Evolutionary conservation across 2,113 vertebrate species (phyloP), one percentile per base, ranked within the genome.

Genomic region (Ifrita kowaldi): DNA sequence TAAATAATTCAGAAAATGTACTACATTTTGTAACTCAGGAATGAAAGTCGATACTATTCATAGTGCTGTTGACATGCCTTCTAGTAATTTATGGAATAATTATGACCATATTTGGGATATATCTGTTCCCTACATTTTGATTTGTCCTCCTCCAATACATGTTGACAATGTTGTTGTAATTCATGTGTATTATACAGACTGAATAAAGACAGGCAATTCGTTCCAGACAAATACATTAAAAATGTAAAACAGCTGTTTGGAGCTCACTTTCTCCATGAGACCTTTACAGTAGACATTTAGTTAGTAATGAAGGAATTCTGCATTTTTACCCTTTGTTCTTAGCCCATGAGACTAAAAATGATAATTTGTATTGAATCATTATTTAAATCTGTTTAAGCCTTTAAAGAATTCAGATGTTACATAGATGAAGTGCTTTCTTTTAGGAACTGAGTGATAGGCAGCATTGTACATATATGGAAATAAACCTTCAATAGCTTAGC

Each of bases 81-180:
- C 52, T 81, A 95, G 87, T 96, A 95, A 96, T 97, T 95, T 95
- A 92, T 95, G 60, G 90, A 96, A 95, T 96, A 95, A 97, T 95
- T 95, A 96, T 95, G 77, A 84, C 91, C 88, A 55, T 95, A 96
- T 94, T 81, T 93, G 76, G 91, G 55, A 50, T 87, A 84, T 50
- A 75, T 73, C 64, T 95, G 33, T 94, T 97, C 71, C 63, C 77
- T 94, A 81, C 63, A 57, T 87, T 97, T 83, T 95, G 83, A 93
- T 85, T 96, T 97, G 79, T 91, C 78, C 41, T 96, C 60, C 95
- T 91, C 62, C 95, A 91, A 79, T 89, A 91, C 46, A 79, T 96
- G 56, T 60, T 93, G 91, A 96, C 92, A 94, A 57, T 78, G 74
- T 50, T 89, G 42, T 92, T 92, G 59, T 90, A 94, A 96, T 84